Percentiles rank a stretch among this genome's conserved stretches.
Conservation (phyloP, 2,797 vertebrate genomes). For the Gouania willdenowi region DNA sequence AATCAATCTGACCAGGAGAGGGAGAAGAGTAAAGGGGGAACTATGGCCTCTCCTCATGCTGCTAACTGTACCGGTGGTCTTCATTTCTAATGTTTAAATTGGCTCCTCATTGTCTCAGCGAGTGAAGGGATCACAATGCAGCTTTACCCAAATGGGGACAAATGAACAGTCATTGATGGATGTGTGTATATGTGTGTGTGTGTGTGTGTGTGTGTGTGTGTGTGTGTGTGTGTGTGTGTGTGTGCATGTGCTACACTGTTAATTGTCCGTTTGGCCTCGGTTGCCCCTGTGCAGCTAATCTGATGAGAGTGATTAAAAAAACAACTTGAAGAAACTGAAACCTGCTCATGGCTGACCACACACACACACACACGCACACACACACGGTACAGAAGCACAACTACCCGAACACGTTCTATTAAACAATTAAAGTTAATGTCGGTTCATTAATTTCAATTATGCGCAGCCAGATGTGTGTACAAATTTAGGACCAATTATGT, state of each 20-base stretch:
- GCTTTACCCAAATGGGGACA: slow-evolving; percentile 63
- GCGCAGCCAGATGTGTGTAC: too few species aligned
- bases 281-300: slow-evolving; percentile 72
- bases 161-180: slow-evolving; percentile 75
- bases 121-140: slow-evolving; percentile 60
- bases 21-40: slow-evolving; percentile 15
- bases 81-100: slow-evolving; percentile 43
- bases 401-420: too few species aligned
- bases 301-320: slow-evolving; percentile 77
- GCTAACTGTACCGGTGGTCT: slow-evolving; percentile 48
- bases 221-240: slow-evolving; percentile 34
- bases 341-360: slow-evolving; percentile 49
- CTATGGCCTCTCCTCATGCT: slow-evolving; percentile 14
- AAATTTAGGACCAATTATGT: too few species aligned
- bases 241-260: slow-evolving; percentile 54
- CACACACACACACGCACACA: slow-evolving; percentile 19
- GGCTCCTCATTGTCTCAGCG: slow-evolving; percentile 66
- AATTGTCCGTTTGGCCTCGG: slow-evolving; percentile 72
- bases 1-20: background rate
- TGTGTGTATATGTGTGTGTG: slow-evolving; percentile 34
- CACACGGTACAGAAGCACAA: too few species aligned
- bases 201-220: slow-evolving; percentile 23
- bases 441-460: too few species aligned
- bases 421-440: too few species aligned
- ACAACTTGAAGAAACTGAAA: slow-evolving; percentile 68